A percentile compares a stretch with the other conserved stretches of the same genome.
These are phyloP conservation scores for Tenebrio molitor DNA, from an alignment of 1,140 invertebrate genomes.

Conservation along the genomic window DNA sequence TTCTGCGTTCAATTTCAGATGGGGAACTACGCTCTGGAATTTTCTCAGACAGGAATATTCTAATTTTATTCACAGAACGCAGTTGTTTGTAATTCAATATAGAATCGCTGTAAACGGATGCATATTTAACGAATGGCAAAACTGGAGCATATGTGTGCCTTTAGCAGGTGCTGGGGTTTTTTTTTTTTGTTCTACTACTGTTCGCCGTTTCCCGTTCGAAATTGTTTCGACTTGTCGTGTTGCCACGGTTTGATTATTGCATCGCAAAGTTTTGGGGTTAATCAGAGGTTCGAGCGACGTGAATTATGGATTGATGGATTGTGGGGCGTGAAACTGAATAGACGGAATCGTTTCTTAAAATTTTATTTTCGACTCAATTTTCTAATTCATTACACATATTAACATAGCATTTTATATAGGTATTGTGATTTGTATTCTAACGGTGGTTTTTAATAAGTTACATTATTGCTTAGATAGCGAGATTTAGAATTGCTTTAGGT, in stretches of 20 bases:
- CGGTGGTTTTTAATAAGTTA: conserved; percentile 30
- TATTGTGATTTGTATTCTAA: conserved; percentile 43
- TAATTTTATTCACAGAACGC: conserved; percentile 27
- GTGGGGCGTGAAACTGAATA: conserved; percentile 6
- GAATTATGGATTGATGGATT: conserved; percentile 25
- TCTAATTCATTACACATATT: conserved; percentile 45
- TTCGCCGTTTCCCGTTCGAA: background rate
- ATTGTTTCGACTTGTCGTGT: conserved; percentile 22
- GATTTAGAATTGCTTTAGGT: conserved; percentile 47
- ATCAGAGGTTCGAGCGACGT: background rate
- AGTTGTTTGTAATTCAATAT: conserved; percentile 13
- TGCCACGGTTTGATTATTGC: background rate
- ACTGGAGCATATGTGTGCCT: background rate
- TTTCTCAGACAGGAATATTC: background rate
- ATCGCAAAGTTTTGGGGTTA: conserved; percentile 1
- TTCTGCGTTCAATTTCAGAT: background rate
- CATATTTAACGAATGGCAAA: background rate
- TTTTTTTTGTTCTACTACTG: background rate
- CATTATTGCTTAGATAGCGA: conserved; percentile 47
- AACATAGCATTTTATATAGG: conserved; percentile 46
- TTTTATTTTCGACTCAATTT: conserved; percentile 43
- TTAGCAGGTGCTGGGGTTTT: background rate
- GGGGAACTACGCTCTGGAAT: background rate
- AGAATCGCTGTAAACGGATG: too few species aligned
- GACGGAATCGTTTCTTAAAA: conserved; percentile 23